Conservation (phyloP, 2,797 vertebrate species). For the Jordanella pulchra region DNA sequence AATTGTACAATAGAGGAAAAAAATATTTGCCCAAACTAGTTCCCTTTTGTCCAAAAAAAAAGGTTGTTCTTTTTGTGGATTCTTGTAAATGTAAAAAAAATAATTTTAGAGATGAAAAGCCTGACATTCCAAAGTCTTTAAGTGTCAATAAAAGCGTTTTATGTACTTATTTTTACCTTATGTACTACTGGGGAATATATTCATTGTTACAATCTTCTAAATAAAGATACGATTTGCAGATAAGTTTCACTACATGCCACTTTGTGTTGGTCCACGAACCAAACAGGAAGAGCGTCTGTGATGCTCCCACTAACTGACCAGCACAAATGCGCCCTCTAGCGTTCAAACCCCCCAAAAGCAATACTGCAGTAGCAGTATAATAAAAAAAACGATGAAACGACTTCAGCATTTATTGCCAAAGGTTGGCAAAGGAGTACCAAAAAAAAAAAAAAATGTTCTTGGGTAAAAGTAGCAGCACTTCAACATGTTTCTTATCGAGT, state of each 20-base stretch:
- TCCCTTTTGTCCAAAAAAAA: slow-evolving; percentile 28
- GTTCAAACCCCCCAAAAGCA: slow-evolving; percentile 16
- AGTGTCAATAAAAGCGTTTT: slow-evolving; percentile 68
- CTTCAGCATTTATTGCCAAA: background rate
- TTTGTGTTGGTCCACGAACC: background rate
- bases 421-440: too few species aligned
- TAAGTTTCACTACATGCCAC: slow-evolving; percentile 31
- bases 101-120: slow-evolving; percentile 60
- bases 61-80: slow-evolving; percentile 39
- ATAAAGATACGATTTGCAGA: slow-evolving; percentile 68
- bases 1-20: background rate
- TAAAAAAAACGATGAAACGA: background rate
- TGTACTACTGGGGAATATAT: slow-evolving; percentile 69
- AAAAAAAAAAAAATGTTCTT: too few species aligned
- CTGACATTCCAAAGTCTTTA: slow-evolving; percentile 74
- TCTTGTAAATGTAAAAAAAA: slow-evolving; percentile 65
- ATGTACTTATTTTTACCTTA: slow-evolving; percentile 74
- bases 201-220: slow-evolving; percentile 64
- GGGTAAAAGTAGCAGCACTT: too few species aligned
- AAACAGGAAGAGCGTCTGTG: background rate
- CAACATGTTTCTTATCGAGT: too few species aligned
- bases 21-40: slow-evolving; percentile 21
- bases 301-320: background rate
- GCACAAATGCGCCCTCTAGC: slow-evolving; percentile 40
- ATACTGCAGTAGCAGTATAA: background rate